These are phyloP conservation scores for Rhagium mordax DNA, from an alignment of 2,888 invertebrate species.

Conservation along the genomic window DNA sequence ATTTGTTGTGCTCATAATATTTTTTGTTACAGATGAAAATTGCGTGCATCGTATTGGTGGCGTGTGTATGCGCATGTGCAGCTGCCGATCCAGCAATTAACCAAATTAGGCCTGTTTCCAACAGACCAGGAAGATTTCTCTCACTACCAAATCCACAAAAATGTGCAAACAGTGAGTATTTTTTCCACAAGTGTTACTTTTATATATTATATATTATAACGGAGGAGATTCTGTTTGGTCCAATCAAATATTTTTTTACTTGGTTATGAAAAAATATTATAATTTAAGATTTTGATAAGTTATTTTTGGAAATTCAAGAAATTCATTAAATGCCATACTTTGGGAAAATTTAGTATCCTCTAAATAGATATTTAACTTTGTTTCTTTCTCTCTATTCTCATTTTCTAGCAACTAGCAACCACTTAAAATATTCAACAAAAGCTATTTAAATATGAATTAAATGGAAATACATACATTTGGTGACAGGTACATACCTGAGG, in stretches of 20 bases:
- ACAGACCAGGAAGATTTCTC: slow-evolving; percentile 87
- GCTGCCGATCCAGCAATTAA: slow-evolving; percentile 72
- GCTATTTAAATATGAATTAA: background rate
- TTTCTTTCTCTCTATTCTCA: background rate
- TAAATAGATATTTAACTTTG: background rate
- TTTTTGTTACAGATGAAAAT: slow-evolving; percentile 76
- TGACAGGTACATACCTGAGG: background rate
- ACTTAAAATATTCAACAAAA: no score
- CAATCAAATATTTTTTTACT: no score
- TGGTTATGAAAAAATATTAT: no score
- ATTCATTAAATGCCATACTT: no score
- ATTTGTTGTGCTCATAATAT: background rate
- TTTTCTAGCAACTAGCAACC: no score
- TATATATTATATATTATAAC: no score
- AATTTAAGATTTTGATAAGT: no score
- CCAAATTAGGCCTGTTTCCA: slow-evolving; percentile 77
- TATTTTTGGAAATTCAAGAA: no score
- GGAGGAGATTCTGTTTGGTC: no score
- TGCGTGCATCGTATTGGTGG: slow-evolving; percentile 74
- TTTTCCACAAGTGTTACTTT: background rate
- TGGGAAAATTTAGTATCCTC: no score
- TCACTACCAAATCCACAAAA: slow-evolving; percentile 86
- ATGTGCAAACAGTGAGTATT: slow-evolving; percentile 86
- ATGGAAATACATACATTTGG: background rate
- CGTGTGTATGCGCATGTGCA: slow-evolving; percentile 76